Conservation (phyloP, 2,888 invertebrate species). For the Mantis religiosa region DNA sequence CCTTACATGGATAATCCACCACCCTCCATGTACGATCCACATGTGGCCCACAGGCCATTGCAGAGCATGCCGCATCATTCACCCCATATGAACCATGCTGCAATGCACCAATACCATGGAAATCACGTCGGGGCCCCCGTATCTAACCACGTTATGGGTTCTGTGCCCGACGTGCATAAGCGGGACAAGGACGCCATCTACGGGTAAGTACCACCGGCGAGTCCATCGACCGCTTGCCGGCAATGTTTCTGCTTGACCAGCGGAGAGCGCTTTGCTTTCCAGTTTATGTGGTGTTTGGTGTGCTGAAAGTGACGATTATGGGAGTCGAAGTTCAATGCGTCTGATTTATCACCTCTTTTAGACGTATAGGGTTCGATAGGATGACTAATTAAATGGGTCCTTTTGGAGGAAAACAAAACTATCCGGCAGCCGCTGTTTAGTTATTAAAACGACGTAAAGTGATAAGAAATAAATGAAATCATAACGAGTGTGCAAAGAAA, state of each 20-base stretch:
- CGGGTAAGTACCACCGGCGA: slow-evolving; percentile 60
- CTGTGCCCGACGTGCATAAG: slow-evolving; percentile 87
- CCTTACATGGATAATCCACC: slow-evolving; percentile 73
- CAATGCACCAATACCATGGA: slow-evolving; percentile 47
- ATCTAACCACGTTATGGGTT: slow-evolving; percentile 79
- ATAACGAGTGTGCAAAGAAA: too few species aligned
- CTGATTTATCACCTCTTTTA: too few species aligned
- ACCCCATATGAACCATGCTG: slow-evolving; percentile 63
- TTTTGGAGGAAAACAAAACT: too few species aligned
- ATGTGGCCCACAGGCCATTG: slow-evolving; percentile 52
- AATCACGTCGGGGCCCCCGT: slow-evolving; percentile 62
- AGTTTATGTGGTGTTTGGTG: too few species aligned
- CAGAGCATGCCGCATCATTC: slow-evolving; percentile 59
- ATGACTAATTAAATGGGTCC: too few species aligned
- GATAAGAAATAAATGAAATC: too few species aligned
- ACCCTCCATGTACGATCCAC: slow-evolving; percentile 67
- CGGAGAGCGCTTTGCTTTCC: too few species aligned
- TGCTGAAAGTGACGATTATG: too few species aligned
- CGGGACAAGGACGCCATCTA: slow-evolving; percentile 98
- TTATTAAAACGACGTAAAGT: too few species aligned
- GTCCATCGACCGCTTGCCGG: neutral
- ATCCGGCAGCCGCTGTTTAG: too few species aligned
- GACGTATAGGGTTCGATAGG: too few species aligned
- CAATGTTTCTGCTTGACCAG: neutral
- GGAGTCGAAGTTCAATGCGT: too few species aligned